Percentiles rank a stretch among this genome's conserved stretches.
Evolutionary conservation across 2,113 vertebrate species (phyloP).

Genomic region (Cavia aperea): DNA sequence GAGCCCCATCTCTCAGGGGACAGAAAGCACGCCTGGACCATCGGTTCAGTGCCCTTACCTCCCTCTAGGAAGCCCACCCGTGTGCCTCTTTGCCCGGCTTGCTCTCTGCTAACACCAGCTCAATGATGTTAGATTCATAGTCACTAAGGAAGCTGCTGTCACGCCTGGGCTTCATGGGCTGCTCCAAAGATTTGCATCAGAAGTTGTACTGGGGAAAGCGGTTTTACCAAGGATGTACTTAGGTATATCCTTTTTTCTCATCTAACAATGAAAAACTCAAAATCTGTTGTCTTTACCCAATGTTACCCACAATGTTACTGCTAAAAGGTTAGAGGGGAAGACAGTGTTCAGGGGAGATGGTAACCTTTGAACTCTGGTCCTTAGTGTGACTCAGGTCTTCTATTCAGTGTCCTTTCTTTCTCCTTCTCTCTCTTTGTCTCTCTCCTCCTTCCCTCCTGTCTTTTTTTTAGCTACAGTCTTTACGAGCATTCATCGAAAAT

Average conservation of each 20-base stretch:
- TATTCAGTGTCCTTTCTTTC: not conserved
- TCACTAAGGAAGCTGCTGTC: not conserved
- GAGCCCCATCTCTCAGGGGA: accelerated
- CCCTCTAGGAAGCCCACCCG: accelerated
- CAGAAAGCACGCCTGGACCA: accelerated
- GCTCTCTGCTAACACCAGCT: not conserved
- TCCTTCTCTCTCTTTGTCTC: not conserved
- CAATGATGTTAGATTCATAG: accelerated
- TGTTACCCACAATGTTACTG: not conserved
- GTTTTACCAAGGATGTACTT: not conserved
- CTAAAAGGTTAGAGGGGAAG: not conserved
- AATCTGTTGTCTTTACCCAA: not conserved
- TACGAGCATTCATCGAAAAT: not conserved
- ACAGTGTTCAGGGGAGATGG: accelerated
- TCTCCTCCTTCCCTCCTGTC: not conserved
- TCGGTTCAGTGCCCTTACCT: accelerated
- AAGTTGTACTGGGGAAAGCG: not conserved
- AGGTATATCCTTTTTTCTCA: not conserved
- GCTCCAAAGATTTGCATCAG: not conserved
- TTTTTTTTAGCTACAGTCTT: not conserved
- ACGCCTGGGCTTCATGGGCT: too few relatives aligned
- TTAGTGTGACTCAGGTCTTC: not conserved
- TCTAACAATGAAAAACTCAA: not conserved
- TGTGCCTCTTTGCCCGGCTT: accelerated
- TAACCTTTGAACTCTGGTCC: too few relatives aligned